These are phyloP conservation scores for Erebia palarica DNA, from an alignment of 2,888 invertebrate species.

Conservation along the genomic window DNA sequence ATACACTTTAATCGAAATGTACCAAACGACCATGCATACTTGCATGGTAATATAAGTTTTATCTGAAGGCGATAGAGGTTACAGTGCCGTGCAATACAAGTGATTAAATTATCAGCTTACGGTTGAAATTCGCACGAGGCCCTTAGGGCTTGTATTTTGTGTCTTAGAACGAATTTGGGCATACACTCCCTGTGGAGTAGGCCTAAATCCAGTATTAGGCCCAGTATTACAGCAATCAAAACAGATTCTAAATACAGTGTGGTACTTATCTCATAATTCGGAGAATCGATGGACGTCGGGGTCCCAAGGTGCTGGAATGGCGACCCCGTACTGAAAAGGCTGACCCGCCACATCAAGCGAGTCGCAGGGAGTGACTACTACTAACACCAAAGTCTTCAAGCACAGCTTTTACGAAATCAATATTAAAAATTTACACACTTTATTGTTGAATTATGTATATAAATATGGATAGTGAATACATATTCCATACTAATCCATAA, in stretches of 20 bases:
- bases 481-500: too few species aligned
- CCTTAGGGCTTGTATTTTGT: constrained; percentile 33
- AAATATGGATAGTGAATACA: too few species aligned
- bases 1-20: constrained; percentile 14
- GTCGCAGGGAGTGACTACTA: too few species aligned
- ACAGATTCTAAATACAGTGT: background rate
- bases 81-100: background rate
- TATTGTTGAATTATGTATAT: too few species aligned
- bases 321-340: too few species aligned
- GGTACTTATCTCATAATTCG: too few species aligned
- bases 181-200: constrained; percentile 8
- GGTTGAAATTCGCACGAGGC: constrained; percentile 25
- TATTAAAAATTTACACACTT: too few species aligned
- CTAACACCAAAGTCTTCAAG: too few species aligned
- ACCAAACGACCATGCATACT: background rate
- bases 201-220: constrained; percentile 16
- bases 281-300: too few species aligned
- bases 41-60: background rate
- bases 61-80: background rate
- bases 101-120: constrained; percentile 23
- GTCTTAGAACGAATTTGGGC: constrained; percentile 35
- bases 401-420: too few species aligned
- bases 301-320: too few species aligned
- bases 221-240: background rate
- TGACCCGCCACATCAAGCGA: too few species aligned